phyloP scores from a whole-genome alignment of 2,888 invertebrate genomes.

The Lycophotia porphyrea region DNA sequence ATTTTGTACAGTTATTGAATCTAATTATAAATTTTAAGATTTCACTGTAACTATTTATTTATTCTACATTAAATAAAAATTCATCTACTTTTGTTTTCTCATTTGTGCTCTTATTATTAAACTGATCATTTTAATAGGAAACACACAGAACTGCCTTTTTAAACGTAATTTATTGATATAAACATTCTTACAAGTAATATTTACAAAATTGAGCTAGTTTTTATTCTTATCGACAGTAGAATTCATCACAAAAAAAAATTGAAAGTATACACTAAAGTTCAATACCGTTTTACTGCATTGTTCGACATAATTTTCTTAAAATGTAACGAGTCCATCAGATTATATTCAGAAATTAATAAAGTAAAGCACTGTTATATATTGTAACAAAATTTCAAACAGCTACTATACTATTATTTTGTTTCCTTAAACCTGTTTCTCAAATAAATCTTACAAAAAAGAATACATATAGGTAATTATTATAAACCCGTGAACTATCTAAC shows the following conservation, averaged over 20 bases:
- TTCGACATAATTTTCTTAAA: slow-evolving; percentile 19
- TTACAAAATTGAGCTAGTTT: slow-evolving; percentile 40
- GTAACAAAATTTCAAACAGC: not conserved
- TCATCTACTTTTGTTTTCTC: slow-evolving; percentile 52
- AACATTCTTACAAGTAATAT: slow-evolving; percentile 28
- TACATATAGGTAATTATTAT: slow-evolving; percentile 7
- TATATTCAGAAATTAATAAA: slow-evolving; percentile 6
- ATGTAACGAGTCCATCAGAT: not conserved
- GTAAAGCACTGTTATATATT: not conserved
- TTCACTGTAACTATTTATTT: slow-evolving; percentile 85
- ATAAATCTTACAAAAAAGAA: slow-evolving; percentile 7
- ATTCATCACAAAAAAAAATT: not conserved
- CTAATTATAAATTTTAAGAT: slow-evolving; percentile 80
- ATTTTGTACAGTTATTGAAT: slow-evolving; percentile 87
- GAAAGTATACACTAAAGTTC: not conserved
- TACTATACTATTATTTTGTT: not conserved
- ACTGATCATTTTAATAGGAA: slow-evolving; percentile 5
- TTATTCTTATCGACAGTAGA: not conserved
- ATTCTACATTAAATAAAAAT: slow-evolving; percentile 77
- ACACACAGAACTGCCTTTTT: not conserved
- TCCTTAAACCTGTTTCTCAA: not conserved
- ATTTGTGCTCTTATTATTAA: slow-evolving; percentile 41
- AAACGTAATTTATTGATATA: slow-evolving; percentile 34
- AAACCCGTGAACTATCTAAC: slow-evolving; percentile 1
- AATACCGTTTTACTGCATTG: slow-evolving; percentile 22